Conservation (phyloP, 2,888 invertebrate genomes). For the Eupithecia subfuscata region DNA sequence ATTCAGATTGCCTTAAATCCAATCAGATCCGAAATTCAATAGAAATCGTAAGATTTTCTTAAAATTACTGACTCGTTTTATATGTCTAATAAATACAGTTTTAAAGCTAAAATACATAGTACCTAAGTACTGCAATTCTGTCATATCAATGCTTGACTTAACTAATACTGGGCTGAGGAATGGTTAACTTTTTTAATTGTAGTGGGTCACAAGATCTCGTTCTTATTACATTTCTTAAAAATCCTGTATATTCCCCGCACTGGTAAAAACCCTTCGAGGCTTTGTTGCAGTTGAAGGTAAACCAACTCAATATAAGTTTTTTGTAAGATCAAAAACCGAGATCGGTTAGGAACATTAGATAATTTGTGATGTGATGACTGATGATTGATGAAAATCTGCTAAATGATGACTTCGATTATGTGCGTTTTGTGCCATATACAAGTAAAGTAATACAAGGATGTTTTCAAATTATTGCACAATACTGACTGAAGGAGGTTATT, state of each 20-base stretch:
- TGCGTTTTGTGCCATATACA: neutral
- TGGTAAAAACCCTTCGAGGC: neutral
- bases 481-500: too few species aligned
- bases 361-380: neutral
- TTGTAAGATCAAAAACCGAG: slow-evolving; percentile 18
- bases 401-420: neutral
- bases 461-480: too few species aligned
- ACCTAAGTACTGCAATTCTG: slow-evolving; percentile 41
- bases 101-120: slow-evolving; percentile 66
- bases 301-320: slow-evolving; percentile 2
- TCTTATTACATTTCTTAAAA: neutral
- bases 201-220: slow-evolving; percentile 3
- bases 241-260: neutral
- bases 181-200: slow-evolving; percentile 57
- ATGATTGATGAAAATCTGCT: neutral
- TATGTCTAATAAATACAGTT: slow-evolving; percentile 52
- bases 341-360: slow-evolving; percentile 21
- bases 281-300: neutral
- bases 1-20: slow-evolving; percentile 14
- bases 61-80: slow-evolving; percentile 79
- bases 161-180: slow-evolving; percentile 73
- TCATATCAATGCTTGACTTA: slow-evolving; percentile 42
- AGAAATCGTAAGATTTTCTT: slow-evolving; percentile 61
- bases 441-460: too few species aligned
- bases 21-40: slow-evolving; percentile 45